These are phyloP conservation scores for Stegophylla sp. DNA, from an alignment of 2,888 invertebrate genomes.

Conservation along the genomic window DNA sequence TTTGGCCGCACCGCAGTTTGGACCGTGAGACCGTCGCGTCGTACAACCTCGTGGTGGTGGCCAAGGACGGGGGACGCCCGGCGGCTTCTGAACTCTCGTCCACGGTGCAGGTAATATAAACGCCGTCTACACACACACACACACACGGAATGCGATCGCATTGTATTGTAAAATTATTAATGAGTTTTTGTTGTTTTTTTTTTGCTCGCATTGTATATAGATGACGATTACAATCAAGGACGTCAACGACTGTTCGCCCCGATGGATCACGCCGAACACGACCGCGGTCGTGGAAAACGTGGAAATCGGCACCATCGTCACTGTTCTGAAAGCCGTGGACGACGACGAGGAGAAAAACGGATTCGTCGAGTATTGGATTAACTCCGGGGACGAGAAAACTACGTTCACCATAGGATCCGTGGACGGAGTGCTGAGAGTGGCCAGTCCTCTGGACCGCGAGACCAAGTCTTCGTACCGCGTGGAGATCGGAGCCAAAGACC, in stretches of 20 bases:
- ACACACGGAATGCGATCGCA: not conserved
- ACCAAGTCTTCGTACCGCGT: constrained; percentile 77
- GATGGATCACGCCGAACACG: constrained; percentile 80
- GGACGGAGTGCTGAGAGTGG: constrained; percentile 85
- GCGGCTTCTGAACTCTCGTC: constrained; percentile 80
- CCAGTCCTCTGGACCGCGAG: constrained; percentile 86
- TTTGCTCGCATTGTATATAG: no score
- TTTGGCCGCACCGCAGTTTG: constrained; percentile 76
- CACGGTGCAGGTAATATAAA: constrained; percentile 76
- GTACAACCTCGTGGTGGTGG: constrained; percentile 86
- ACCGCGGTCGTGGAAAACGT: constrained; percentile 85
- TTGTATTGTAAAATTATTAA: constrained; percentile 34
- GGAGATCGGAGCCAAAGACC: constrained; percentile 82
- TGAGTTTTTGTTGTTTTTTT: no score
- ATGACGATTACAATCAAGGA: constrained; percentile 86
- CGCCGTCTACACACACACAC: no score
- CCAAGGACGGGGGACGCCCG: constrained; percentile 80
- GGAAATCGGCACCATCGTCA: constrained; percentile 83
- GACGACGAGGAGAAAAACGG: constrained; percentile 91
- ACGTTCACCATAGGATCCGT: constrained; percentile 84
- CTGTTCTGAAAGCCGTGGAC: constrained; percentile 87
- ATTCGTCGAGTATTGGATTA: constrained; percentile 83
- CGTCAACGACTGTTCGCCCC: constrained; percentile 90
- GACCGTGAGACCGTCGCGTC: constrained; percentile 83
- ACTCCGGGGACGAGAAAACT: constrained; percentile 66